Evolutionary conservation across 2,113 vertebrate species (phyloP).

Genomic region (Fregetta grallaria): DNA sequence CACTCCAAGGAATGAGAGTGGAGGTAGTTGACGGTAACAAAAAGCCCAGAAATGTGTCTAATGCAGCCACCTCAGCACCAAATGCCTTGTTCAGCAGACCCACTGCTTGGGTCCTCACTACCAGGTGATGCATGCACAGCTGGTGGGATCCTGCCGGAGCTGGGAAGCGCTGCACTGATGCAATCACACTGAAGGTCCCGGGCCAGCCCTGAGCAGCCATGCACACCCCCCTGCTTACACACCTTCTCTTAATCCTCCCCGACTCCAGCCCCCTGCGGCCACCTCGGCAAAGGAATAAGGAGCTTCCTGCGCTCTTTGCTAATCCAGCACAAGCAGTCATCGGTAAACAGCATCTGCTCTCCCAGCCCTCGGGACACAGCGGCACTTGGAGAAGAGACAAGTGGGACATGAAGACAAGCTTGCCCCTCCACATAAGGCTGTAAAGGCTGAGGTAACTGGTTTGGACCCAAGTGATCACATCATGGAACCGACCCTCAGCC

Average conservation of each 20-base stretch:
- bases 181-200: neutral
- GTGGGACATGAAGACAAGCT: neutral
- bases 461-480: neutral
- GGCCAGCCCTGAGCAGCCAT: neutral
- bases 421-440: neutral
- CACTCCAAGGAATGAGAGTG: neutral
- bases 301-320: neutral
- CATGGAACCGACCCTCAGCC: neutral
- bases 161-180: neutral
- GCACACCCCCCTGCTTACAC: neutral
- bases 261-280: fast-evolving
- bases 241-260: neutral
- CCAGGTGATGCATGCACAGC: fast-evolving
- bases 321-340: neutral
- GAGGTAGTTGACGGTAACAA: fast-evolving
- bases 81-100: neutral
- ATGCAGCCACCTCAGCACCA: neutral
- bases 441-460: neutral
- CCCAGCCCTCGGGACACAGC: fast-evolving
- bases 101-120: neutral
- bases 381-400: neutral
- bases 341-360: neutral
- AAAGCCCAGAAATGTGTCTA: neutral
- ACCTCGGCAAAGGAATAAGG: neutral
- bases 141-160: neutral